Base-by-base conservation (phyloP, 2,888 invertebrate genomes). In the Matsumyia berberina region DNA sequence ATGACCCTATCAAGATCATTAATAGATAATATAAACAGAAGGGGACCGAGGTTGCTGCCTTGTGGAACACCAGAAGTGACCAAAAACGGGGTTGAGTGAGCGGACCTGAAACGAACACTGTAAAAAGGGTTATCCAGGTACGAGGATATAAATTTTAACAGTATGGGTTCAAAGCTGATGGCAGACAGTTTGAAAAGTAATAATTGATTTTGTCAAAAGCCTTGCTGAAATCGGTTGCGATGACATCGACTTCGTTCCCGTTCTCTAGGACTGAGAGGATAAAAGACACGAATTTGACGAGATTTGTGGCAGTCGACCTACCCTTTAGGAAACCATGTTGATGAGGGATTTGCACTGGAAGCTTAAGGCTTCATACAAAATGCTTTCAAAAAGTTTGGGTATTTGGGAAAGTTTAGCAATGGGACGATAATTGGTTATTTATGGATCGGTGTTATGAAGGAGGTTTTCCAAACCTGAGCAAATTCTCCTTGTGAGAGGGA, bases 131-230 rank as follows among this genome's bases (percentile, higher is more conserved):
- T 42, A 1, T 42, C n/a, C 42, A n/a, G 12, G 42, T 42, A 42
- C 5, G 9, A n/a, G n/a, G 42, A 42, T 42, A 42, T 42, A 1
- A 7, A 42, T 15, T 42, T 42, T n/a, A 42, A 8, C 5, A 15
- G 12, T 15, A 46, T 46, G 46, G 46, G 46, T 24, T 24, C 24
- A 17, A 46, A 46, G 9, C 46, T 17, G 17, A 46, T 24, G 17
- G 17, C 8, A 15, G 17, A 19, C 9, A 46, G 17, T 19, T 46
- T 46, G 15, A 46, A 19, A 17, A 46, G 15, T 46, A 46, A 17
- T 8, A 46, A 9, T 46, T 17, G 12, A 17, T 46, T 46, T 46
- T 46, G 9, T 46, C 46, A 19, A 46, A 46, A 19, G 46, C 46
- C 17, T 46, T 46, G 15, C 46, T 46, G 17, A 17, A 15, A 46